phyloP scores from a whole-genome alignment of 2,888 invertebrate genomes.

The Drosophila monieri region DNA sequence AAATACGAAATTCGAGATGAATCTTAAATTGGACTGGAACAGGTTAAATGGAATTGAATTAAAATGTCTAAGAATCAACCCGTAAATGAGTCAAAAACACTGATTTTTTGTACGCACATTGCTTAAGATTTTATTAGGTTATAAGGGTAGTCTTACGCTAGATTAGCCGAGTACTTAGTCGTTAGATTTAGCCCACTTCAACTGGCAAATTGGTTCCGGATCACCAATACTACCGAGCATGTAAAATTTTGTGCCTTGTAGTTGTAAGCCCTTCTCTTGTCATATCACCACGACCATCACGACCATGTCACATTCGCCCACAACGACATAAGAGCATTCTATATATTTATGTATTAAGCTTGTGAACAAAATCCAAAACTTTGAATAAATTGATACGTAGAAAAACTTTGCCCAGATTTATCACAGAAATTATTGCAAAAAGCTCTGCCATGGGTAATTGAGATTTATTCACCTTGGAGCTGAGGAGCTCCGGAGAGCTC shows the following conservation, averaged over 20 bases:
- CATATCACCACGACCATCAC: conserved; percentile 1
- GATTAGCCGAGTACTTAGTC: conserved; percentile 14
- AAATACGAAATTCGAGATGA: background rate
- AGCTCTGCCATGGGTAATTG: conserved; percentile 38
- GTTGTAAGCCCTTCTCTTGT: conserved; percentile 22
- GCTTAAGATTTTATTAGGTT: conserved; percentile 73
- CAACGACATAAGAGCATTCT: conserved; percentile 24
- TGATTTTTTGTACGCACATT: conserved; percentile 13
- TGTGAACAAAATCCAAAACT: conserved; percentile 29
- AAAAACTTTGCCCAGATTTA: conserved; percentile 22
- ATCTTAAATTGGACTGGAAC: background rate
- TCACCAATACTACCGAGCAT: conserved; percentile 47
- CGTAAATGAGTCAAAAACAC: background rate
- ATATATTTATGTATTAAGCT: conserved; percentile 29
- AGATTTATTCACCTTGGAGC: conserved; percentile 35
- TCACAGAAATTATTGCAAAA: conserved; percentile 17
- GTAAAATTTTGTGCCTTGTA: conserved; percentile 65
- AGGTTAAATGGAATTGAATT: conserved; percentile 3
- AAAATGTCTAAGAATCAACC: background rate
- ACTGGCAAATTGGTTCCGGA: conserved; percentile 66
- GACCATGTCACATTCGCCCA: conserved; percentile 2
- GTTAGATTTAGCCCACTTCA: conserved; percentile 12
- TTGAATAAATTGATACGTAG: conserved; percentile 42
- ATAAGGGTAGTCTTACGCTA: conserved; percentile 63
- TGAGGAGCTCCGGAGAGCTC: background rate